Base-by-base conservation (phyloP, 2,113 vertebrate species). In the Cyanoramphus novaezelandiae region DNA sequence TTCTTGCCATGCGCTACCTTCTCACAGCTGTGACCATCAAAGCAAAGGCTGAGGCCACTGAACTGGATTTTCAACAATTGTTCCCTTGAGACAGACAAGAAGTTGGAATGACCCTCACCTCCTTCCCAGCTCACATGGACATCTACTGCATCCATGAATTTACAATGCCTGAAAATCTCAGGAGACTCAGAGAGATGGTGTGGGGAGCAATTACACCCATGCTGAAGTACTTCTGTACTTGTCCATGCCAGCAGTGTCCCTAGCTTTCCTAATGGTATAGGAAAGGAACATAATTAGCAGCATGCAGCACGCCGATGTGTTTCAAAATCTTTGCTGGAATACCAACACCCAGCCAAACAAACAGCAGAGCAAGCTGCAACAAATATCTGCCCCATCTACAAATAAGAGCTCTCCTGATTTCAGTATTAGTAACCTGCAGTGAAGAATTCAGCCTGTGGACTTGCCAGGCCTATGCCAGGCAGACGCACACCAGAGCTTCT, bases 281-380 rank as follows among this genome's bases (percentile, higher is more conserved):
- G 78, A 90, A 94, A 81, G 20, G 41, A 95, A 67, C n/a, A 59
- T n/a, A 57, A 92, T 62, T 25, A 88, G 47, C 46, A 81, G 43
- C 79, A 78, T 60, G 37, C 46, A 80, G 85, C 78, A 74, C 0
- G 0, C 57, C 65, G 72, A 21, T 90, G 37, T 31, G 41, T 90
- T 96, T 94, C 80, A 95, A 93, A 96, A 65, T 33, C 88, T 79
- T 74, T 93, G 52, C 80, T 91, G 69, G 80, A 92, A 93, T 94
- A 96, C 69, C 80, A 84, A 90, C 92, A 94, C 65, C 86, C 80
- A 96, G 86, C 50, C 93, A 93, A 90, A 74, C 76, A 96, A 96
- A 96, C 80, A 93, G 57, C 49, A 60, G 81, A 92, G 86, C 96
- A 37, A 71, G 83, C 93, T 92, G 92, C 80, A 82, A 89, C 28